Conservation (phyloP, 2,797 vertebrate genomes). For the Onychomys arenicola region DNA sequence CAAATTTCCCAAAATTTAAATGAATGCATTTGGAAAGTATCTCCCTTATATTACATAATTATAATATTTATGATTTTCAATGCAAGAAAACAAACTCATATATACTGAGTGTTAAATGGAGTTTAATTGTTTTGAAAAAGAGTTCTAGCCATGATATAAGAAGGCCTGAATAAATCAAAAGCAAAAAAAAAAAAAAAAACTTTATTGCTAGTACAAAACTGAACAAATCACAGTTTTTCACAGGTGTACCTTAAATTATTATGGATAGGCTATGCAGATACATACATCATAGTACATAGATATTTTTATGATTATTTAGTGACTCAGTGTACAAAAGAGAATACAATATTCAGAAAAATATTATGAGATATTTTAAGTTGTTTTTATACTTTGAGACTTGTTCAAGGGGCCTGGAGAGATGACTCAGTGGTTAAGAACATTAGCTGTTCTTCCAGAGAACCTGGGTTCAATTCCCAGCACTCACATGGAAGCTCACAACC, state of each 20-base stretch:
- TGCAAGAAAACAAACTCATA: neutral
- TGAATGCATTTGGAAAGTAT: neutral
- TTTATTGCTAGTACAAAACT: neutral
- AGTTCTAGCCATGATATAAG: neutral
- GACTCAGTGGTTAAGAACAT: too few relatives aligned
- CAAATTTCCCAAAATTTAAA: neutral
- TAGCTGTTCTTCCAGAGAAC: too few relatives aligned
- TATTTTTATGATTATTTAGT: neutral
- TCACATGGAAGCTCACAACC: too few relatives aligned
- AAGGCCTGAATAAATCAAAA: neutral
- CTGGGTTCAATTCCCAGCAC: too few relatives aligned
- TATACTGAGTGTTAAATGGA: neutral
- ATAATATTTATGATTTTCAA: neutral
- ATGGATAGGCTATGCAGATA: too few relatives aligned
- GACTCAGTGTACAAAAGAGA: neutral
- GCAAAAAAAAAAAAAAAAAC: neutral
- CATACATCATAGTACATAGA: neutral
- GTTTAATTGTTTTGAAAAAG: neutral
- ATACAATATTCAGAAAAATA: neutral
- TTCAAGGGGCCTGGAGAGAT: neutral
- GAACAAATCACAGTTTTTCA: neutral
- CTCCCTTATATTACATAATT: neutral
- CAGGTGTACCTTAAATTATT: neutral
- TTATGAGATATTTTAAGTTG: neutral
- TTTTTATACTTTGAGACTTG: neutral